Evolutionary conservation across 2,797 vertebrate species (phyloP).

Genomic region (Enoplosus armatus): DNA sequence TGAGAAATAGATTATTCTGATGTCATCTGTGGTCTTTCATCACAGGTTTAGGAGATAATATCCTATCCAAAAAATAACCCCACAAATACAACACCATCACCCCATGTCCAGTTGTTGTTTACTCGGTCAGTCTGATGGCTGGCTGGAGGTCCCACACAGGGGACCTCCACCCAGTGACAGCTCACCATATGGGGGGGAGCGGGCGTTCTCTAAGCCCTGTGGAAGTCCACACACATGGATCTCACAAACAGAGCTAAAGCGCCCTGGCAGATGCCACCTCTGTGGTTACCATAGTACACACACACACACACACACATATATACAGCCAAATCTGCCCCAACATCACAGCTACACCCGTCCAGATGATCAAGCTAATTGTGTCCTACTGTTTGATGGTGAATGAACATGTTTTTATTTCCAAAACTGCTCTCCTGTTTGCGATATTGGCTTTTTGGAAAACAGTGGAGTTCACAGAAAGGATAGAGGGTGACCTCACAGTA

Average conservation of each 20-base stretch:
- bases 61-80: slow-evolving; percentile 31
- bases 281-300: slow-evolving; percentile 53
- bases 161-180: slow-evolving; percentile 69
- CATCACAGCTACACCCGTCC: slow-evolving; percentile 59
- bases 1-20: slow-evolving; percentile 59
- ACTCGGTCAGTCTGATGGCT: slow-evolving; percentile 65
- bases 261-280: slow-evolving; percentile 81
- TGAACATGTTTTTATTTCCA: slow-evolving; percentile 59
- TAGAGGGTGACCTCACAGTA: slow-evolving; percentile 39
- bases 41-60: slow-evolving; percentile 60
- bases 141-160: slow-evolving; percentile 70
- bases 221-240: slow-evolving; percentile 81
- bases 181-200: slow-evolving; percentile 79
- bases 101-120: slow-evolving; percentile 83
- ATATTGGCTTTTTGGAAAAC: slow-evolving; percentile 40
- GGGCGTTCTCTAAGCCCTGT: slow-evolving; percentile 75
- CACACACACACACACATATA: slow-evolving; percentile 36
- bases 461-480: slow-evolving; percentile 19
- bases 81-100: slow-evolving; percentile 39
- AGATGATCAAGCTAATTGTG: slow-evolving; percentile 77
- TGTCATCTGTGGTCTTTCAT: slow-evolving; percentile 42
- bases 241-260: slow-evolving; percentile 77
- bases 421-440: slow-evolving; percentile 51
- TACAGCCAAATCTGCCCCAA: slow-evolving; percentile 60
- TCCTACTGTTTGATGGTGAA: slow-evolving; percentile 56